A percentile compares a stretch with the other conserved stretches of the same genome.
Evolutionary conservation across 2,113 vertebrate genomes (phyloP).

Genomic region (Paramormyrops kingsleyae): DNA sequence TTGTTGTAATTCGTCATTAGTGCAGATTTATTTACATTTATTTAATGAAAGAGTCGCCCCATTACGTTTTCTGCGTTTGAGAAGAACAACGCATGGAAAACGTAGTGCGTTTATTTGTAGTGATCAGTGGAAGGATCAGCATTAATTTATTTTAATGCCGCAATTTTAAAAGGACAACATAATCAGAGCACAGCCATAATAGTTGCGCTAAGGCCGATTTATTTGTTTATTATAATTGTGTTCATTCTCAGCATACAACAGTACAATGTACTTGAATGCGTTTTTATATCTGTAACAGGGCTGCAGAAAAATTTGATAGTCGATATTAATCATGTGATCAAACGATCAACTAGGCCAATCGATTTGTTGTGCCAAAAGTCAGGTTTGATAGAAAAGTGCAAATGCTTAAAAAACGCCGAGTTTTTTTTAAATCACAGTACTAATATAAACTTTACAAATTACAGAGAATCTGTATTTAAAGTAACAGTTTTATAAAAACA

Average conservation of each 20-base stretch:
- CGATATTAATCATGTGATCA: neutral
- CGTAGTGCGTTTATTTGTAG: neutral
- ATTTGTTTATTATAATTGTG: neutral
- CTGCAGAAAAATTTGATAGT: neutral
- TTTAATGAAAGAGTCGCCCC: neutral
- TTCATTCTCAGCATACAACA: neutral
- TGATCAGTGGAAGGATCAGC: neutral
- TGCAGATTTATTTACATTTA: neutral
- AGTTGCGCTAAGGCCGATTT: neutral
- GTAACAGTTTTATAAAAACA: neutral
- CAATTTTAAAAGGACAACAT: neutral
- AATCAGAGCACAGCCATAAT: neutral
- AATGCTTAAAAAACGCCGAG: neutral
- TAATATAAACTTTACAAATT: neutral
- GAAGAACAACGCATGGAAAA: neutral
- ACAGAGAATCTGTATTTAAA: neutral
- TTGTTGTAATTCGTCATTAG: neutral
- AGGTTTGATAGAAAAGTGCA: neutral
- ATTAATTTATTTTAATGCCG: neutral
- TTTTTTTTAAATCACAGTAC: neutral
- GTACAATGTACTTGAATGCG: neutral
- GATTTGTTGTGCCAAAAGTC: neutral
- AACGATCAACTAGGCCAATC: neutral
- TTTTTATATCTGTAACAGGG: neutral
- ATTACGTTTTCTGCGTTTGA: neutral